Evolutionary conservation across 2,888 invertebrate genomes (phyloP), one percentile per base, ranked within the genome.

Genomic region (Megamerina dolium): DNA sequence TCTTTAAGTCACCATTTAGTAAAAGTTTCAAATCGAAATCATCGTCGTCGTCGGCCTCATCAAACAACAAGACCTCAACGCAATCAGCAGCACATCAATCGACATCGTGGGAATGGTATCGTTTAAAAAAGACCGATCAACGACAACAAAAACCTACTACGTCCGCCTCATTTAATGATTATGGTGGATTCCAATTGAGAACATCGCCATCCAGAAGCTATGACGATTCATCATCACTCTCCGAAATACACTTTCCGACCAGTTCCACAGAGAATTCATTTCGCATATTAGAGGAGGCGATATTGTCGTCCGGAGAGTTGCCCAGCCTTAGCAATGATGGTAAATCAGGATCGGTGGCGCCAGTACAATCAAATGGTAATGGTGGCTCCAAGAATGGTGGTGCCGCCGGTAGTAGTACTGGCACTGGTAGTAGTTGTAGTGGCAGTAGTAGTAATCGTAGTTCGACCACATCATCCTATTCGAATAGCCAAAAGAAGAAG

Each of bases 1-100:
- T 80, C 55, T 65, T 80, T 19, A 75, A 78, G 56, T 65, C 70
- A 10, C 76, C 79, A 1, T 66, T 80, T 31, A 74, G 76, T 54
- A 71, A 78, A 47, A 76, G 74, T 55, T 41, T 51, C 50, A 61
- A 49, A 57, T 49, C 41, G 58, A 64, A 43, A 55, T 46, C 26
- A 41, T 27, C 41, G 31, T 49, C 31, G 53, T 49, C 16, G 42
- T 19, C 41, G 32, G 47, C 18, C 52, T 46, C 23, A 47, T 49
- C 36, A 26, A n/a, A n/a, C n/a, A n/a, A n/a, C n/a, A 56, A 41
- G 35, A 41, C 34, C 34, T 46, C 46, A 32, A 56, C 54, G 45
- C 51, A 54, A 41, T 58, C 60, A 41, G 58, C 65, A 34, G 61
- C 67, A 9, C 68, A 70, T 45, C 64, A 65, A 43, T 55, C 71